A percentile compares a stretch with the other conserved stretches of the same genome.
Evolutionary conservation across 2,797 vertebrate species (phyloP).

Genomic region (Microchirus variegatus): DNA sequence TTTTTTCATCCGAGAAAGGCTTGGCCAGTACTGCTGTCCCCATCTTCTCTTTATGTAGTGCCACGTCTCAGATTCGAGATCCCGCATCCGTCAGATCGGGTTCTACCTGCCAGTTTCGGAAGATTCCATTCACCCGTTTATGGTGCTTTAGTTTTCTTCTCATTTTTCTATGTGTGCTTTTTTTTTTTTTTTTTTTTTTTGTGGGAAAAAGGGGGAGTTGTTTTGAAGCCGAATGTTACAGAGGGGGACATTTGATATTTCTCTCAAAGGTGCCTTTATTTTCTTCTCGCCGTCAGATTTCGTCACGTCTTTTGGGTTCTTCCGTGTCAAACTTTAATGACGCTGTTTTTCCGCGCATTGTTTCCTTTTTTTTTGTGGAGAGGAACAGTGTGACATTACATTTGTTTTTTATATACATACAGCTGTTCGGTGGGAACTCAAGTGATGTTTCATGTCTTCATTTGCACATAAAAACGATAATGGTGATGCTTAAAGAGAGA

Average conservation of each 20-base stretch:
- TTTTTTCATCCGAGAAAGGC: slow-evolving; percentile 37
- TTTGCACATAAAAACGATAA: slow-evolving; percentile 67
- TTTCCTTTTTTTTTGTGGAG: slow-evolving; percentile 1
- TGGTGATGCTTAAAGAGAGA: slow-evolving; percentile 38
- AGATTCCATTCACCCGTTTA: slow-evolving; percentile 68
- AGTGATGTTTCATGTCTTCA: slow-evolving; percentile 38
- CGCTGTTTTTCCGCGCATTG: background rate
- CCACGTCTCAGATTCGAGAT: slow-evolving; percentile 39
- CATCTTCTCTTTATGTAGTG: slow-evolving; percentile 57
- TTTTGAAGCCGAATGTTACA: slow-evolving; percentile 74
- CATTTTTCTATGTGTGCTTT: slow-evolving; percentile 74
- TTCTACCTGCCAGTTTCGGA: slow-evolving; percentile 37
- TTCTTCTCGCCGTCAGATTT: slow-evolving; percentile 46
- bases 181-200: too few relatives aligned
- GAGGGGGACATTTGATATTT: slow-evolving; percentile 46
- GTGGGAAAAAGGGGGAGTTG: slow-evolving; percentile 58
- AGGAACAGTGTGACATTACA: slow-evolving; percentile 51
- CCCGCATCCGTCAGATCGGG: background rate
- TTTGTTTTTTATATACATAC: slow-evolving; percentile 7
- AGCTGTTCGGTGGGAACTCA: slow-evolving; percentile 42
- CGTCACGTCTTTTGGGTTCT: slow-evolving; percentile 42
- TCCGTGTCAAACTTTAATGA: slow-evolving; percentile 11
- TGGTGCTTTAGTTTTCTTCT: slow-evolving; percentile 85
- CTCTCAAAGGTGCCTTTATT: slow-evolving; percentile 71
- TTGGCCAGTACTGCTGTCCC: slow-evolving; percentile 20